A percentile compares a stretch with the other conserved stretches of the same genome.
phyloP scores from a whole-genome alignment of 30 jellyfish, hydroid and myxozoan species.

The Turritopsis dohrnii region DNA sequence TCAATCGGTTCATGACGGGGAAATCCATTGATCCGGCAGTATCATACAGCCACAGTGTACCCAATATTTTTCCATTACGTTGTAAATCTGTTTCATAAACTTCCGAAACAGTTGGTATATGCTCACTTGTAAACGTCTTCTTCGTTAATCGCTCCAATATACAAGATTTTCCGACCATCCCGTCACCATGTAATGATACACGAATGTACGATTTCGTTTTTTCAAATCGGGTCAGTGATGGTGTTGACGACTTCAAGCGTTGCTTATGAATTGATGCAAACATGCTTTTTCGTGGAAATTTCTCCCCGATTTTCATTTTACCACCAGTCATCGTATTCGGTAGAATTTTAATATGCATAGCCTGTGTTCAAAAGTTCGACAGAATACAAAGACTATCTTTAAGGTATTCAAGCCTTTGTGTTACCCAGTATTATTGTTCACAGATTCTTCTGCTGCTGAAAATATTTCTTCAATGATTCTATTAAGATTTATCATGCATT shows the following conservation, averaged over 20 bases:
- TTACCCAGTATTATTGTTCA: not conserved
- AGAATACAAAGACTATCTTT: not conserved
- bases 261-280: not conserved
- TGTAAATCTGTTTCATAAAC: not conserved
- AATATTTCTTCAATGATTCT: not conserved
- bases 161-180: slow-evolving; percentile 27
- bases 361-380: not conserved
- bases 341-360: not conserved
- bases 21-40: slow-evolving; percentile 28
- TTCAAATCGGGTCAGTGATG: not conserved
- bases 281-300: not conserved
- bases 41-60: slow-evolving; percentile 15
- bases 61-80: not conserved
- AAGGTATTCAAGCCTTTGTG: not conserved
- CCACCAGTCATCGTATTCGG: not conserved
- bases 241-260: not conserved
- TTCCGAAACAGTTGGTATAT: slow-evolving; percentile 32
- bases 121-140: not conserved
- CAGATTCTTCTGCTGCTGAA: not conserved
- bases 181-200: slow-evolving; percentile 31
- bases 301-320: not conserved
- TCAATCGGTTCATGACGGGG: slow-evolving; percentile 36
- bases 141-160: slow-evolving; percentile 23
- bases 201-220: not conserved
- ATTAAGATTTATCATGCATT: not conserved